These are phyloP conservation scores for Temnothorax ravouxi DNA, from an alignment of 2,888 invertebrate genomes.

Conservation along the genomic window DNA sequence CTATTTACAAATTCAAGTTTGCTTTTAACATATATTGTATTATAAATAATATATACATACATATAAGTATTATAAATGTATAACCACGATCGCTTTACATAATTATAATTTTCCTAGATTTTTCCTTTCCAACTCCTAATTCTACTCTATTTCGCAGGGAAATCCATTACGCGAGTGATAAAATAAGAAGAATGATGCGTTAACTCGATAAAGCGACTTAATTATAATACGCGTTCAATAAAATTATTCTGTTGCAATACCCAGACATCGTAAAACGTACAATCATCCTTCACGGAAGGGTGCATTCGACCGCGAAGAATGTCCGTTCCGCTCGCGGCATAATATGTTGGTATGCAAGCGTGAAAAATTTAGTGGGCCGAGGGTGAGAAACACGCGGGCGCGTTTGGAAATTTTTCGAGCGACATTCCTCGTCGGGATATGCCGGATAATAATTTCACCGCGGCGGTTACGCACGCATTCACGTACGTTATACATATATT, in stretches of 20 bases:
- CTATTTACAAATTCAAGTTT: not conserved
- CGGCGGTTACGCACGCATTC: constrained; percentile 42
- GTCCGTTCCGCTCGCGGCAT: not conserved
- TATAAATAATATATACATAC: not conserved
- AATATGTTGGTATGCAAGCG: constrained; percentile 56
- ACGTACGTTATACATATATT: constrained; percentile 19
- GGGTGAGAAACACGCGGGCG: constrained; percentile 52
- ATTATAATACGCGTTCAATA: not conserved
- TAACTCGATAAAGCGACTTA: not conserved
- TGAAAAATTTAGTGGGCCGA: constrained; percentile 61
- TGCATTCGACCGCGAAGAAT: constrained; percentile 56
- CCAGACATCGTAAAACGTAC: not conserved
- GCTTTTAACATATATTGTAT: not conserved
- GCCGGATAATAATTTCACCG: constrained; percentile 45
- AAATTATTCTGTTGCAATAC: not conserved
- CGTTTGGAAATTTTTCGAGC: constrained; percentile 60
- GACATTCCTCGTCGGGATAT: constrained; percentile 47
- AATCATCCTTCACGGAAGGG: constrained; percentile 36
- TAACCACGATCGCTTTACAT: not conserved
- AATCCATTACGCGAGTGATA: not conserved
- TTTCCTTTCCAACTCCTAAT: not conserved
- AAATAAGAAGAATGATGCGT: not conserved
- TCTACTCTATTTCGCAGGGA: not conserved
- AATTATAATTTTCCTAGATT: not conserved
- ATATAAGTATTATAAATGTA: not conserved